phyloP scores from a whole-genome alignment of 2,113 vertebrate genomes.

The Cervus canadensis region DNA sequence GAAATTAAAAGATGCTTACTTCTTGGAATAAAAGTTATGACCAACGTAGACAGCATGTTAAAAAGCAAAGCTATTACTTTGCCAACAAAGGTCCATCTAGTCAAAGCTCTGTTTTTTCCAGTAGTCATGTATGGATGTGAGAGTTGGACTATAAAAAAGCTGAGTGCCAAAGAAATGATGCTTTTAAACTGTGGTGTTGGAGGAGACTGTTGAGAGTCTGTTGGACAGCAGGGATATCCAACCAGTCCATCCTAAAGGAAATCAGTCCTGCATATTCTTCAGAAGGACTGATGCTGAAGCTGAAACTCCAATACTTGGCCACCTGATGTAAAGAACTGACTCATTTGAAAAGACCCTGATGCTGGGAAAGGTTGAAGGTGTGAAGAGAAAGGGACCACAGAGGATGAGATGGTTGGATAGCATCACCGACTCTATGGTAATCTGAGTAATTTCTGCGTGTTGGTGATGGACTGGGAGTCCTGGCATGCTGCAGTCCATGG shows the following conservation, averaged over 20 bases:
- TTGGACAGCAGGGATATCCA: neutral
- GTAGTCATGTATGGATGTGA: neutral
- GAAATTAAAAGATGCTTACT: neutral
- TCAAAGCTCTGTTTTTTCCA: neutral
- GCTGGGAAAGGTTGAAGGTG: neutral
- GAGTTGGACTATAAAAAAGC: neutral
- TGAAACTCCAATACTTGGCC: neutral
- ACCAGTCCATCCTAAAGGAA: neutral
- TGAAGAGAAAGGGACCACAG: neutral
- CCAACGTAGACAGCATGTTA: neutral
- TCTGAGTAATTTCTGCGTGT: neutral
- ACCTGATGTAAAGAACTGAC: neutral
- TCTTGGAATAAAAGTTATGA: neutral
- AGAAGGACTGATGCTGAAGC: neutral
- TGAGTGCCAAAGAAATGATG: neutral
- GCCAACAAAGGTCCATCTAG: neutral
- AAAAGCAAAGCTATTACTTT: neutral
- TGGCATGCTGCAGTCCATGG: neutral
- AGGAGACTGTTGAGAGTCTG: neutral
- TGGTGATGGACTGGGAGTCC: neutral
- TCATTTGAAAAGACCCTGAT: neutral
- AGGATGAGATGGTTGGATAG: neutral
- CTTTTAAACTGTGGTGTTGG: neutral
- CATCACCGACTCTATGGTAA: neutral
- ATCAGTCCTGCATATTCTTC: neutral